These are phyloP conservation scores for Griposia aprilina DNA, from an alignment of 2,888 invertebrate species.

Conservation along the genomic window DNA sequence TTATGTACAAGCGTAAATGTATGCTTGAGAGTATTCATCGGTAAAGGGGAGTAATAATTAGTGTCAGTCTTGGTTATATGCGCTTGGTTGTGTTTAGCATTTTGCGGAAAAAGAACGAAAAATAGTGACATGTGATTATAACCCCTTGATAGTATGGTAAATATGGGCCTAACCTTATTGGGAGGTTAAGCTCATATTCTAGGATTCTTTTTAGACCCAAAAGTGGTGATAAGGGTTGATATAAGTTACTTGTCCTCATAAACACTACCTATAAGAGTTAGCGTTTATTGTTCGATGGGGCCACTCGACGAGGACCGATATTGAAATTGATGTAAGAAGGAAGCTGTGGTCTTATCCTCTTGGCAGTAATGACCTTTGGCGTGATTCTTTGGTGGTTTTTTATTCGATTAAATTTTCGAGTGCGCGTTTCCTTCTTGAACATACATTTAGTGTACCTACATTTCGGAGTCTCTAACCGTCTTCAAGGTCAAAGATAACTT, in stretches of 20 bases:
- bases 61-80: slow-evolving; percentile 27
- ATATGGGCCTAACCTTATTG: not conserved
- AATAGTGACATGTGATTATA: not conserved
- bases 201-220: not conserved
- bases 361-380: not conserved
- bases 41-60: slow-evolving; percentile 40
- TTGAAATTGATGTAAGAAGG: slow-evolving; percentile 9
- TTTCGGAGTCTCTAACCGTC: slow-evolving; percentile 24
- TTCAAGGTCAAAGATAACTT: slow-evolving; percentile 43
- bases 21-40: slow-evolving; percentile 37
- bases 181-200: not conserved
- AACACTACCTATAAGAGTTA: no score
- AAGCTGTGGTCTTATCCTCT: not conserved
- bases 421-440: slow-evolving; percentile 28
- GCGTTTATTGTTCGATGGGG: not conserved
- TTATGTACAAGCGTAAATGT: slow-evolving; percentile 42
- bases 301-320: not conserved
- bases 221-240: not conserved
- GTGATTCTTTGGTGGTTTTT: not conserved
- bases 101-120: not conserved
- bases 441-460: slow-evolving; percentile 20
- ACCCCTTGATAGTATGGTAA: not conserved
- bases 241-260: not conserved
- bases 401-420: slow-evolving; percentile 13
- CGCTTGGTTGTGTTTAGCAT: not conserved